These are phyloP conservation scores for Carassius carassius DNA, from an alignment of 2,113 vertebrate genomes.

Conservation along the genomic window DNA sequence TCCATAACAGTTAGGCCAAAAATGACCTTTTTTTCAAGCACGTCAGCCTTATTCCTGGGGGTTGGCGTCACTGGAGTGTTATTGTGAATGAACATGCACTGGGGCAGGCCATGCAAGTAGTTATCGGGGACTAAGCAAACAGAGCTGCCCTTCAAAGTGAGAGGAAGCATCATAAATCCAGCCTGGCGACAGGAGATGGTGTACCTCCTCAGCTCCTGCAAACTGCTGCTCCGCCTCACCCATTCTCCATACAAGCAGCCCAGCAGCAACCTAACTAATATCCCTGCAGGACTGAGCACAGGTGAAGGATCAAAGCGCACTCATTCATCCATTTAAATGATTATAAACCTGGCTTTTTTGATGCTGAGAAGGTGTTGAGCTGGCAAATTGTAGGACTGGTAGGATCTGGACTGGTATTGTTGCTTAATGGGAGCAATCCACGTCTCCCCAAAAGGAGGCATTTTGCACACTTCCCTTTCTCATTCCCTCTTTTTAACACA, in stretches of 20 bases:
- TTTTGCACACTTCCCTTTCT: constrained; percentile 45
- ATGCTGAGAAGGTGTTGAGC: neutral
- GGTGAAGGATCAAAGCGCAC: constrained; percentile 19
- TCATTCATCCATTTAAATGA: neutral
- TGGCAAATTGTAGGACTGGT: constrained; percentile 29
- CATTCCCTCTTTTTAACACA: constrained; percentile 1
- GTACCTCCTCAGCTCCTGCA: constrained; percentile 58
- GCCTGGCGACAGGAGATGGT: constrained; percentile 59
- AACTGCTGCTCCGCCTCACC: constrained; percentile 49
- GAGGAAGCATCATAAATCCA: constrained; percentile 62
- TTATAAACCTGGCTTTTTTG: neutral
- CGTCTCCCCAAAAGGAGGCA: constrained; percentile 55
- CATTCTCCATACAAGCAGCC: constrained; percentile 39
- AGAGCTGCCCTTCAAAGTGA: constrained; percentile 61
- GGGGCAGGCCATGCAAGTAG: constrained; percentile 48
- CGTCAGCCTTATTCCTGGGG: neutral
- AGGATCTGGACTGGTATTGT: constrained; percentile 51
- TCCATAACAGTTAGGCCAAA: too few species aligned
- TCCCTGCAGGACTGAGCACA: constrained; percentile 36
- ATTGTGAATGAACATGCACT: constrained; percentile 39
- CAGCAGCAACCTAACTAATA: constrained; percentile 45
- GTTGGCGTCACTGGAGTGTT: neutral
- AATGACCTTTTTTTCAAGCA: neutral
- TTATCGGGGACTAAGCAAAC: constrained; percentile 62
- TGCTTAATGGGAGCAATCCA: constrained; percentile 52